These are phyloP conservation scores for Trissolcus japonicus DNA, from an alignment of 2,888 invertebrate genomes.

Conservation along the genomic window DNA sequence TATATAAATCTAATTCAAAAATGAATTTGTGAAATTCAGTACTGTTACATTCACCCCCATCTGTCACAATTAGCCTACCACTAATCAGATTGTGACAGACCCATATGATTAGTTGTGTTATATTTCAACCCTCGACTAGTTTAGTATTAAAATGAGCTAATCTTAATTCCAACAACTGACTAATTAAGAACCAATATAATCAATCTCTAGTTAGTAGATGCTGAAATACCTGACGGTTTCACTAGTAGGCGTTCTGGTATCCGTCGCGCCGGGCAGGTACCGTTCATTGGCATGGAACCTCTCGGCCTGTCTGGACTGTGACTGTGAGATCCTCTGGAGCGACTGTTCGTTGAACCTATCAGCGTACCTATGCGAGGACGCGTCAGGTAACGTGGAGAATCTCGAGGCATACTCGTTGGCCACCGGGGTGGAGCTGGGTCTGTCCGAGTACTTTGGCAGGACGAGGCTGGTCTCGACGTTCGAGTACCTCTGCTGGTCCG, in stretches of 20 bases:
- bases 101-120: no score
- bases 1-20: no score
- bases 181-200: no score
- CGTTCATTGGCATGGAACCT: constrained; percentile 66
- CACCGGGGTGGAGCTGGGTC: constrained; percentile 68
- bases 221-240: constrained; percentile 47
- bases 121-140: no score
- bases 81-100: no score
- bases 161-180: no score
- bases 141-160: no score
- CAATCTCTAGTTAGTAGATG: no score
- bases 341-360: constrained; percentile 71
- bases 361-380: constrained; percentile 64
- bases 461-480: constrained; percentile 61
- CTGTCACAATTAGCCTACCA: no score
- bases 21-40: no score
- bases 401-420: constrained; percentile 62
- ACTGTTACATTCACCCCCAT: no score
- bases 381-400: constrained; percentile 66
- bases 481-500: constrained; percentile 60
- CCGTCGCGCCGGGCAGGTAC: constrained; percentile 60
- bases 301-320: constrained; percentile 65
- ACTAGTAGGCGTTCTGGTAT: constrained; percentile 43
- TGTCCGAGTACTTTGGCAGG: constrained; percentile 67
- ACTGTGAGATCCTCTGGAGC: constrained; percentile 66